Percentiles rank a stretch among this genome's conserved stretches.
phyloP scores from a whole-genome alignment of 2,888 invertebrate species.

The Hanleya hanleyi region DNA sequence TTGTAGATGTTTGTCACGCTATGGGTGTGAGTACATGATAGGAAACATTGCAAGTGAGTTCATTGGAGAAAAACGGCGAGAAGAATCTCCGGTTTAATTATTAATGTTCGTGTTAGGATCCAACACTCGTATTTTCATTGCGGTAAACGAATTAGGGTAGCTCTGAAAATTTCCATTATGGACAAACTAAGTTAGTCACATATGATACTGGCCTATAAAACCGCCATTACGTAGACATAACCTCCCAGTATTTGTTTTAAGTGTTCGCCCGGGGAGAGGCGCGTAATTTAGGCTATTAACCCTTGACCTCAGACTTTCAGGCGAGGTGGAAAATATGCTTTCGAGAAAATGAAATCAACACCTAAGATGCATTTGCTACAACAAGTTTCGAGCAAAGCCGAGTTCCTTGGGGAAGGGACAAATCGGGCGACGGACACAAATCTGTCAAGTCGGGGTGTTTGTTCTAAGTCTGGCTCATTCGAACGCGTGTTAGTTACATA shows the following conservation, averaged over 20 bases:
- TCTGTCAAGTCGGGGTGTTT: too few species aligned
- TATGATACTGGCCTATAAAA: not conserved
- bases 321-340: not conserved
- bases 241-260: too few species aligned
- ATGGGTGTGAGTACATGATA: too few species aligned
- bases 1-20: too few species aligned
- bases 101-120: too few species aligned
- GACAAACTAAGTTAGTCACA: not conserved
- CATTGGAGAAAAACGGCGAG: too few species aligned
- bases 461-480: too few species aligned
- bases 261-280: not conserved
- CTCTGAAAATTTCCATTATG: not conserved
- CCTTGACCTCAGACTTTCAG: not conserved
- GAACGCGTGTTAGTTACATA: too few species aligned
- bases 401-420: too few species aligned
- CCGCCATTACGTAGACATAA: not conserved
- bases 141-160: not conserved
- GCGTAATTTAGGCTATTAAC: not conserved
- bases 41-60: too few species aligned
- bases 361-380: not conserved
- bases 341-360: slow-evolving; percentile 1
- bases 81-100: too few species aligned
- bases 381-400: not conserved
- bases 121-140: not conserved
- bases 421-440: too few species aligned